These are phyloP conservation scores for Enteromius fasciolatus DNA, from an alignment of 2,797 vertebrate genomes.

Conservation along the genomic window DNA sequence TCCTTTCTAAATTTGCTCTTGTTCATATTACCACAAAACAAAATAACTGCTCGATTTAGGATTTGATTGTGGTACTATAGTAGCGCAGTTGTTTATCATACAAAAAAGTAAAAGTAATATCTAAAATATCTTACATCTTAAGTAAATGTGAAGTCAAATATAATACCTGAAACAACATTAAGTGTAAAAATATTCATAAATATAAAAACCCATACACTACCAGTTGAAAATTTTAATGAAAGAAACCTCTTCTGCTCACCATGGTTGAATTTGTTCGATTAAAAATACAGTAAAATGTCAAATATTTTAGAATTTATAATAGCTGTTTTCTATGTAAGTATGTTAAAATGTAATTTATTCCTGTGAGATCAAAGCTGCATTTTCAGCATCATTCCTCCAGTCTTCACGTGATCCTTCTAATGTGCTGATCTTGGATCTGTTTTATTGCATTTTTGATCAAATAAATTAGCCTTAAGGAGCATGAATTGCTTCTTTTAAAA, in stretches of 20 bases:
- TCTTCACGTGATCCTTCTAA: background rate
- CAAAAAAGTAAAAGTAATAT: background rate
- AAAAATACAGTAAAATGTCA: background rate
- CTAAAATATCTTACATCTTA: background rate
- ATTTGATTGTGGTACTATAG: background rate
- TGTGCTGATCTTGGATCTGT: background rate
- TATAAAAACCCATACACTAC: background rate
- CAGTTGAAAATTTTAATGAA: background rate
- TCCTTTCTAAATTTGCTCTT: background rate
- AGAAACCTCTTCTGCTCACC: background rate
- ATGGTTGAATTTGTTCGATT: background rate
- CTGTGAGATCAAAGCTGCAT: background rate
- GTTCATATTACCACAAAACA: background rate
- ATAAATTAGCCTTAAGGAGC: background rate
- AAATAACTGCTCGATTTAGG: background rate
- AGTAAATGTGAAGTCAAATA: background rate
- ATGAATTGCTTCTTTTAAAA: background rate
- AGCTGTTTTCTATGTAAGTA: background rate
- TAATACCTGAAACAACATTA: background rate
- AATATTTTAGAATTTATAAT: background rate
- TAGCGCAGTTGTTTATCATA: background rate
- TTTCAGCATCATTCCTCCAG: background rate
- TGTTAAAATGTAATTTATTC: background rate
- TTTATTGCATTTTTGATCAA: background rate
- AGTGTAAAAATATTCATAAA: background rate